Percentiles rank a stretch among this genome's conserved stretches.
phyloP scores from a whole-genome alignment of 2,797 vertebrate genomes.

The Botia kubotai region DNA sequence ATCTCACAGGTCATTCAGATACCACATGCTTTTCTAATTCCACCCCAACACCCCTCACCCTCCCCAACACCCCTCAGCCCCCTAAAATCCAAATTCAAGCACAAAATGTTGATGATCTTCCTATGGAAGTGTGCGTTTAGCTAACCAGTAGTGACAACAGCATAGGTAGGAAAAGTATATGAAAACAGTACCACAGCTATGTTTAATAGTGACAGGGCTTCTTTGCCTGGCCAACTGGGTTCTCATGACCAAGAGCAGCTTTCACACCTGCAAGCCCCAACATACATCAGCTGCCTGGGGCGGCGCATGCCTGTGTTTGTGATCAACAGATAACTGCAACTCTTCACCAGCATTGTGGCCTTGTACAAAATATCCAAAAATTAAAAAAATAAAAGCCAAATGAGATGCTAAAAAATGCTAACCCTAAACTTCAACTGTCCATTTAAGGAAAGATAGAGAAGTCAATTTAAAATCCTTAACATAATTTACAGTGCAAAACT shows the following conservation, averaged over 20 bases:
- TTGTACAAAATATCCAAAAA: neutral
- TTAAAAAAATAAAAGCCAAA: neutral
- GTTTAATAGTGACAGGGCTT: slow-evolving; percentile 65
- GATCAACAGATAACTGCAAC: slow-evolving; percentile 37
- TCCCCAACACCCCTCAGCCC: slow-evolving; percentile 71
- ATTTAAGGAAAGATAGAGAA: neutral
- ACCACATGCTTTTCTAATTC: slow-evolving; percentile 91
- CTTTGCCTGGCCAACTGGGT: slow-evolving; percentile 64
- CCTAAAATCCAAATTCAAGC: slow-evolving; percentile 79
- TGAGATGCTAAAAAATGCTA: neutral
- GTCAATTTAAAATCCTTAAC: neutral
- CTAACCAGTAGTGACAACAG: slow-evolving; percentile 76
- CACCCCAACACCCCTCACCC: slow-evolving; percentile 65
- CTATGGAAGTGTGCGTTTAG: slow-evolving; percentile 56
- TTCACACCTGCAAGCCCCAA: slow-evolving; percentile 69
- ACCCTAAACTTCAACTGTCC: neutral
- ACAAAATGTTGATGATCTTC: slow-evolving; percentile 63
- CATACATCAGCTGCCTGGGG: slow-evolving; percentile 68
- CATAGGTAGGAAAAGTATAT: slow-evolving; percentile 68
- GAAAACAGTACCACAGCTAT: slow-evolving; percentile 67
- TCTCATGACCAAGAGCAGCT: slow-evolving; percentile 57
- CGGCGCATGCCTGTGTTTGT: slow-evolving; percentile 59
- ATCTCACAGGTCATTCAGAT: slow-evolving; percentile 89
- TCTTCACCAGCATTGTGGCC: slow-evolving; percentile 5
- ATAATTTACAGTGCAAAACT: neutral